Conservation (phyloP, 1,140 invertebrate species). For the Aradophagus sp. region DNA sequence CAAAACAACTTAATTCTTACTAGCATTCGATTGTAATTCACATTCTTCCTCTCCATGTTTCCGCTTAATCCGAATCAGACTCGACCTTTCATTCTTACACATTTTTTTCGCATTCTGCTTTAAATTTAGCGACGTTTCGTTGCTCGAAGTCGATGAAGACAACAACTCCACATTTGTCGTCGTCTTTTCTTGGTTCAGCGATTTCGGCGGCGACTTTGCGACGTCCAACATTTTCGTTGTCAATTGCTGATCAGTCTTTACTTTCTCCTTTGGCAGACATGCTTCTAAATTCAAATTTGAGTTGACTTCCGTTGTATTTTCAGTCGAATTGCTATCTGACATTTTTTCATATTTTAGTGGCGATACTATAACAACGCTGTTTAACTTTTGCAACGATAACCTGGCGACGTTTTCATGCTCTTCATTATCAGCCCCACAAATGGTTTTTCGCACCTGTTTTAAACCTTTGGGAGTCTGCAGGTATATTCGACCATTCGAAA, state of each 20-base stretch:
- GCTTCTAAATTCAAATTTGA: too few relatives aligned
- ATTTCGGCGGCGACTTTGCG: conserved; percentile 65
- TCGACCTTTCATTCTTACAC: conserved; percentile 56
- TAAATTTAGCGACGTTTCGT: conserved; percentile 43
- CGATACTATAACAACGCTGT: conserved; percentile 61
- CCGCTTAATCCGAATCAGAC: conserved; percentile 31
- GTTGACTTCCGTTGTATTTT: conserved; percentile 57
- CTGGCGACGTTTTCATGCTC: conserved; percentile 70
- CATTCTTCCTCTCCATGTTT: conserved; percentile 34
- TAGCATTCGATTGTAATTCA: conserved; percentile 37
- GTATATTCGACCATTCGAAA: conserved; percentile 83
- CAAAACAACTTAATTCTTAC: conserved; percentile 39
- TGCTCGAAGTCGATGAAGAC: not conserved
- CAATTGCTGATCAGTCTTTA: conserved; percentile 59
- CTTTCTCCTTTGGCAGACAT: conserved; percentile 67
- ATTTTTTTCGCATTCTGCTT: conserved; percentile 66
- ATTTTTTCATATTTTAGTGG: conserved; percentile 66
- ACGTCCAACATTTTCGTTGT: conserved; percentile 57
- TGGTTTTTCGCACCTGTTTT: conserved; percentile 80
- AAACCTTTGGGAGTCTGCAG: conserved; percentile 82
- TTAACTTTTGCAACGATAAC: conserved; percentile 68
- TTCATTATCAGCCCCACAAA: conserved; percentile 71
- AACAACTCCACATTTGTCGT: conserved; percentile 47
- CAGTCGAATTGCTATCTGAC: conserved; percentile 68
- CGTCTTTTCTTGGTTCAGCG: conserved; percentile 54